Base-by-base conservation (phyloP, 2,888 invertebrate genomes). In the Drosophila peninsularis region DNA sequence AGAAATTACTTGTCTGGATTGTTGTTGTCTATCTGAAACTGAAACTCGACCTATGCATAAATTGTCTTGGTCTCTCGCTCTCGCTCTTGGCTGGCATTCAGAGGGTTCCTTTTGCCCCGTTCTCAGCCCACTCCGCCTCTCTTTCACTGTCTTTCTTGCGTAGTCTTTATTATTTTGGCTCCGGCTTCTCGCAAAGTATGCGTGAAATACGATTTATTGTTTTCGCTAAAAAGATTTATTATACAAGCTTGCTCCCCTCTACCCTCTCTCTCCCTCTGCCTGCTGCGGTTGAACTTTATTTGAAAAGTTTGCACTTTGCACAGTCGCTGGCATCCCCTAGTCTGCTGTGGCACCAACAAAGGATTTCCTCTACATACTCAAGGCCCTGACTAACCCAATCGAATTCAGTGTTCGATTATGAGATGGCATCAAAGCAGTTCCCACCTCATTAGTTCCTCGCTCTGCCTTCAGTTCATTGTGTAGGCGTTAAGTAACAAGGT, bases 161-260 rank as follows among this genome's bases (percentile, higher is more conserved):
- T 32, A 47, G 64, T 78, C 65, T 78, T 71, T 71, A 74, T 78
- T 78, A 74, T 75, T 71, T 79, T 75, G 76, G 78, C 71, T 57
- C 64, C 53, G 42, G 68, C 62, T 76, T 72, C 69, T 80, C 64
- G 80, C 72, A 82, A 75, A 81, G 88, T 81, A 81, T 82, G 83
- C 84, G 82, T 87, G 73, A 80, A 82, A 88, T 84, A 77, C 84
- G 86, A 84, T 81, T 87, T 83, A 86, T 86, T 86, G 87, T 86
- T 85, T 85, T 87, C 82, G 85, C 75, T 80, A 71, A 82, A 87
- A 82, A 86, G 88, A 86, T 86, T 86, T 86, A 87, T 86, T 85
- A 80, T 62, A 71, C 64, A 55, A 67, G 70, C 62, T 70, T 56
- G 50, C 66, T 24, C 3, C 24, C 24, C 47, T 2, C 30, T 11